phyloP scores from a whole-genome alignment of 2,113 vertebrate genomes.

The Apteryx mantelli region DNA sequence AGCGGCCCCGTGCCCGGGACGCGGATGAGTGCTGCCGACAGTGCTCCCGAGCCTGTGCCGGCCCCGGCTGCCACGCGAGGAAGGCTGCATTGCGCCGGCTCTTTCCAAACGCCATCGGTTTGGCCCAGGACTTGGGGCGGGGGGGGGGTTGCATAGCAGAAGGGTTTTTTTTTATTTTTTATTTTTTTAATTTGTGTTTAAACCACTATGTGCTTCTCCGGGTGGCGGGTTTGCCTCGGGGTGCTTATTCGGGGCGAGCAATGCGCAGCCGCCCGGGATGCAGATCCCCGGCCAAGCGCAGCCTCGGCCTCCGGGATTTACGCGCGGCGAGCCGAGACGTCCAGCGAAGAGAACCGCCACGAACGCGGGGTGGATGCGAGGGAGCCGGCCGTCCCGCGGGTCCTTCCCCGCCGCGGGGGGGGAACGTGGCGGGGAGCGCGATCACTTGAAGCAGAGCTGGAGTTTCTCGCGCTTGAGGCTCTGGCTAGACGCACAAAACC shows the following conservation, averaged over 20 bases:
- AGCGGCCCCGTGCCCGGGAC: too few species aligned
- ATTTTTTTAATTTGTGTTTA: neutral
- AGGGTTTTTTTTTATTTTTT: neutral
- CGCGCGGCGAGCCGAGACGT: neutral
- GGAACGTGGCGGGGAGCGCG: neutral
- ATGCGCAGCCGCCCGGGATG: neutral
- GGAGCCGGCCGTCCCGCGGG: neutral
- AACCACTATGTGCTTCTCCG: neutral
- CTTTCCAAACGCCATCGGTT: too few species aligned
- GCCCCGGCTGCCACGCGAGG: too few species aligned
- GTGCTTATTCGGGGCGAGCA: neutral
- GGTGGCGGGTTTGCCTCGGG: neutral
- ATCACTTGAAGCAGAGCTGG: conserved; percentile 38
- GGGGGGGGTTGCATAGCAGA: too few species aligned
- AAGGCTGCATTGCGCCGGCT: too few species aligned
- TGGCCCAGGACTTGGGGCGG: too few species aligned
- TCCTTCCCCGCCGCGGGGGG: neutral
- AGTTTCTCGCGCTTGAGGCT: neutral
- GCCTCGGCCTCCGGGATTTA: neutral
- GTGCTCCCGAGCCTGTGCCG: too few species aligned
- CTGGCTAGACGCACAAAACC: neutral
- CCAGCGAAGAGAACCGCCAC: fast-evolving
- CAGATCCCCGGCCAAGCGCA: neutral
- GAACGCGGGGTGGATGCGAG: neutral
- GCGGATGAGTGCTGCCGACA: too few species aligned